Base-by-base conservation (phyloP, 92 coral and sea anemone species). In the Zoanthus solanderi region DNA sequence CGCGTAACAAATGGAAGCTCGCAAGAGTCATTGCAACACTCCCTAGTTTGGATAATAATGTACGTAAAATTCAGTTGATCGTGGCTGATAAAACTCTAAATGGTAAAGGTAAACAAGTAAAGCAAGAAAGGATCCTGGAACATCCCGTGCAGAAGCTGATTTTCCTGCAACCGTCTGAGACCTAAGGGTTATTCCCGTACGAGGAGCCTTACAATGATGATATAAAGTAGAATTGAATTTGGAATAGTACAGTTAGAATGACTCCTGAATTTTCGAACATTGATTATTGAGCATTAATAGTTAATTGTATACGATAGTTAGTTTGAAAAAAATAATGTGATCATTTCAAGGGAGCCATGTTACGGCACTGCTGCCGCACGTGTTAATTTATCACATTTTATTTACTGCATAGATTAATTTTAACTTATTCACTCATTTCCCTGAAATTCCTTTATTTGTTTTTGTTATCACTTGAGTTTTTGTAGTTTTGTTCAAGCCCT, bases 1-100 rank as follows among this genome's bases (percentile, higher is more conserved):
- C 87, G 12, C 89, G 74, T 2, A 87, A 87, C 69, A 57, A 87
- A 65, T 90, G 88, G 93, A 65, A 90, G 46, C 88, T 90, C 5
- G 88, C 90, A 17, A 50, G 90, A n/a, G 83, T 90, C 15, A 30
- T 76, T 2, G 63, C 31, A 34, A 30, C 79, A 45, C 4, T 31
- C 15, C 53, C 34, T 31, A 37, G 48, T n/a, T 17, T 73, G 10
- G 89, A 90, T 60, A 86, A 79, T 16, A 57, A 37, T 7, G 89
- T 85, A 7, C 89, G 86, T 17, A 68, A 61, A 53, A 90, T 78
- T 17, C 34, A 42, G 29, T 44, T 89, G 15, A 53, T 84, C 5
- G 3, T 89, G 28, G 89, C 88, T 0, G 88, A 89, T 23, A 32
- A 13, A 71, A 7, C 16, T 0, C 82, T 88, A 9, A 67, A 72